Evolutionary conservation across 2,797 vertebrate genomes (phyloP).

Genomic region (Pyrocephalus nanus): DNA sequence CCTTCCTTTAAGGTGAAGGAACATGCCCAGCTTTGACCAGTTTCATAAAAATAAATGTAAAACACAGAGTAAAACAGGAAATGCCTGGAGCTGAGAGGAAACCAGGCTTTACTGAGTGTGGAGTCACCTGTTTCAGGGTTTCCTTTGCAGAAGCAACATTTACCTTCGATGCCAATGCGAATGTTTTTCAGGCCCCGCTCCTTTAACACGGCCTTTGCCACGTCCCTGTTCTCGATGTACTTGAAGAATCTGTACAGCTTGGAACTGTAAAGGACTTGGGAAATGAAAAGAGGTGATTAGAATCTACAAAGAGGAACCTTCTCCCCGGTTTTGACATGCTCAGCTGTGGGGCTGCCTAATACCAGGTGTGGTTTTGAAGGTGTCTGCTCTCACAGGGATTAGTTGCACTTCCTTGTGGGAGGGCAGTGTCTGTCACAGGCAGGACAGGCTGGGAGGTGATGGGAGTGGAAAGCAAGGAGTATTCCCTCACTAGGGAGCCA

Average conservation of each 20-base stretch:
- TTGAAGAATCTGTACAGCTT: slow-evolving; percentile 87
- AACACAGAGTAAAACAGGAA: not conserved
- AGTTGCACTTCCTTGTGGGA: not conserved
- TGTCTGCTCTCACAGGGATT: not conserved
- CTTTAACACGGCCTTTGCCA: slow-evolving; percentile 83
- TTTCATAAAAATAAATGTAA: not conserved
- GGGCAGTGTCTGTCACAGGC: not conserved
- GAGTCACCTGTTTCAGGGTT: not conserved
- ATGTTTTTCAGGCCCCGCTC: slow-evolving; percentile 85
- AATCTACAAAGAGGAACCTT: not conserved
- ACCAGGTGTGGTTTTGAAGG: not conserved
- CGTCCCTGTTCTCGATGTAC: slow-evolving; percentile 84
- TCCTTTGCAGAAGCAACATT: not conserved
- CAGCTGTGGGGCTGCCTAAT: not conserved
- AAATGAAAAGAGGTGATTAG: not conserved
- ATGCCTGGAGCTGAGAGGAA: not conserved
- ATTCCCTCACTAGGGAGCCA: not conserved
- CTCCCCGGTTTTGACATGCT: not conserved
- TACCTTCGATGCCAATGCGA: slow-evolving; percentile 85
- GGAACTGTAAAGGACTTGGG: slow-evolving; percentile 82
- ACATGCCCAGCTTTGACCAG: not conserved
- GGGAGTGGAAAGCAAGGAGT: not conserved
- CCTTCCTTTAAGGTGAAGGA: not conserved
- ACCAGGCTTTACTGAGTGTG: not conserved
- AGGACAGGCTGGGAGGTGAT: not conserved